Base-by-base conservation (phyloP, 2,888 invertebrate genomes). In the Aspidiotus destructor region DNA sequence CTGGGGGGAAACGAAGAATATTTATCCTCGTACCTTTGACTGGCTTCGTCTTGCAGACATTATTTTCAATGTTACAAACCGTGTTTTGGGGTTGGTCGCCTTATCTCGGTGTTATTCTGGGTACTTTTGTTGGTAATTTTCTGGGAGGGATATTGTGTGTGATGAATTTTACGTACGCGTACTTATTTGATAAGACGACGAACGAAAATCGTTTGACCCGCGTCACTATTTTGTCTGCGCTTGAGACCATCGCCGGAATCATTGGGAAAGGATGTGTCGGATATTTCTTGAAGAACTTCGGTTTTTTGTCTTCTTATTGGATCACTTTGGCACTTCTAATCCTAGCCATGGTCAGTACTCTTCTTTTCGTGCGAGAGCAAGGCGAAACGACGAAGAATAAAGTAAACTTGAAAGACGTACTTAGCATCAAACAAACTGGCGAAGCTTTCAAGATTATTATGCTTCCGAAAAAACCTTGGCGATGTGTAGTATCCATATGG, bases 51-150 rank as follows among this genome's bases (percentile, higher is more conserved):
- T 41, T 73, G 10, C 71, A 72, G 3, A 72, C 71, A 41, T n/a
- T 71, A 0, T 69, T 72, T 0, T 65, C 70, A 28, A 41, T 72
- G 8, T 40, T 73, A 1, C 72, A 73, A 52, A 71, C 72, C 7
- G 71, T 71, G 58, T 73, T 69, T 61, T 72, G 72, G 71, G 68
- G 60, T 5, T 73, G 72, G 72, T 71, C 73, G 8, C 71, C 73
- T 28, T 63, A 71, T 15, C 64, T 72, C 0, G 73, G 73, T 5
- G 73, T 73, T 0, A 15, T 73, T 13, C 64, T 71, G 13, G 72
- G 72, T 54, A 71, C 71, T 0, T 17, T 73, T 2, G 69, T 72
- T 8, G 72, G 73, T 1, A 73, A 72, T 1, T 17, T 74, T n/a
- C 72, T 72, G 0, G 74, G 74, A 0, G 70, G 72, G 8, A 70